These are phyloP conservation scores for Charanyca ferruginea DNA, from an alignment of 2,888 invertebrate genomes.

Conservation along the genomic window DNA sequence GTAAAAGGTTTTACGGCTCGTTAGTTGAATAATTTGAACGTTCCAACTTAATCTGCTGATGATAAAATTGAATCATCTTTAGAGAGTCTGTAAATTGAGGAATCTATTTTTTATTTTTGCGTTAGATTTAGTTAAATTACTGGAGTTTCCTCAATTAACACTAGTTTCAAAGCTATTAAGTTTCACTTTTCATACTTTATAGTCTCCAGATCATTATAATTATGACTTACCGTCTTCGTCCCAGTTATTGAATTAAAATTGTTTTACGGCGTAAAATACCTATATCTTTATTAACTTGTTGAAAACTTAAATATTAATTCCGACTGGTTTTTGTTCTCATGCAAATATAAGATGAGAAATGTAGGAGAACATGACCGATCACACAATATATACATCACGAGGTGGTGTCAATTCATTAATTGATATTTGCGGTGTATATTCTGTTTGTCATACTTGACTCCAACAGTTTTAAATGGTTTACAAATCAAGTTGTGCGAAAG, in stretches of 20 bases:
- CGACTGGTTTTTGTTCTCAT: conserved; percentile 17
- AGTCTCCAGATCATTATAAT: conserved; percentile 25
- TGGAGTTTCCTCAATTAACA: conserved; percentile 47
- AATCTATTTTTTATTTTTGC: conserved; percentile 29
- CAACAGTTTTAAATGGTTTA: conserved; percentile 24
- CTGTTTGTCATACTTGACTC: conserved; percentile 10
- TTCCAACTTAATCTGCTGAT: conserved; percentile 36
- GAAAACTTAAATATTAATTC: conserved; percentile 15
- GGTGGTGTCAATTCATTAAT: conserved; percentile 18
- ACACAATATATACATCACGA: not conserved
- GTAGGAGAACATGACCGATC: not conserved
- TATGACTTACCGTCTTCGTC: conserved; percentile 6
- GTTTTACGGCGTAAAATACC: conserved; percentile 9
- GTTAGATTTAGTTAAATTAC: conserved; percentile 29
- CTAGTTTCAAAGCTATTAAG: conserved; percentile 24
- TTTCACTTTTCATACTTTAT: conserved; percentile 36
- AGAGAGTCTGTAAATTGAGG: conserved; percentile 16
- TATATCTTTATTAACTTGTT: conserved; percentile 48
- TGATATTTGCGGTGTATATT: conserved; percentile 6
- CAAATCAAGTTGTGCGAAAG: conserved; percentile 27
- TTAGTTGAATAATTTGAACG: conserved; percentile 47
- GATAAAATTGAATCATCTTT: conserved; percentile 32
- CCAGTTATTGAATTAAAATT: conserved; percentile 18
- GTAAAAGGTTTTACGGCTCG: conserved; percentile 44
- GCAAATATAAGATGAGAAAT: conserved; percentile 15